Evolutionary conservation across 2,113 vertebrate species (phyloP), one percentile per base, ranked within the genome.

Genomic region (Pseudolaguvia tuberculata): DNA sequence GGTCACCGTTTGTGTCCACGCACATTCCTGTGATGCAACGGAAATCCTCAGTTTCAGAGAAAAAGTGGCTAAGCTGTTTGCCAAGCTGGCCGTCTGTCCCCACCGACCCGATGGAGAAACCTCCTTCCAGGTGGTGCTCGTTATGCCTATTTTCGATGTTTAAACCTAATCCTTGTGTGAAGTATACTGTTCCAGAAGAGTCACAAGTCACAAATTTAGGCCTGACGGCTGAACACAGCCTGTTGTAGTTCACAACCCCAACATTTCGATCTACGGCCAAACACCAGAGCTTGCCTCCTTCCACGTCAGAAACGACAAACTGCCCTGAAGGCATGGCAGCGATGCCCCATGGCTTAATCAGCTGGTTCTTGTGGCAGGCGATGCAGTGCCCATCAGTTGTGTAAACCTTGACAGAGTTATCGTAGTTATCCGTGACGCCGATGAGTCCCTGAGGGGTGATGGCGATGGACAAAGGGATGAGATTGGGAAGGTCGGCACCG

Each of bases 1-100:
- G 90, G 70, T 98, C 95, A 2, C 96, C 96, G 5, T 94, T 93
- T 50, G 91, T 82, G 31, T 98, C 96, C 2, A 98, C 96, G 1
- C 96, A 99, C 95, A 99, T 99, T 76, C 96, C 96, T 0, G 96
- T 96, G n/a, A 99, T 98, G 82, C 96, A 99, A 57, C 95, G 92
- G 89, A 99, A 99, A 85, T 98, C 96, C 87, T 99, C 96, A 0
- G 92, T 93, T 82, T 97, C 95, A 0, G 96, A 94, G 85, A 99
- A 99, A 85, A 99, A 99, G 78, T 98, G 96, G 87, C 96, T 98
- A 1, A 97, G 94, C 88, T 99, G 96, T 48, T 94, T 92, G 18
- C 96, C 95, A 17, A 97, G 89, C 86, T 96, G 94, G n/a, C 96
- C 96, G 0, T 98, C 94, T 0, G 91, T 88, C 21, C 93, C 93